Evolutionary conservation across 2,113 vertebrate genomes (phyloP).

Genomic region (Grammomys surdaster): DNA sequence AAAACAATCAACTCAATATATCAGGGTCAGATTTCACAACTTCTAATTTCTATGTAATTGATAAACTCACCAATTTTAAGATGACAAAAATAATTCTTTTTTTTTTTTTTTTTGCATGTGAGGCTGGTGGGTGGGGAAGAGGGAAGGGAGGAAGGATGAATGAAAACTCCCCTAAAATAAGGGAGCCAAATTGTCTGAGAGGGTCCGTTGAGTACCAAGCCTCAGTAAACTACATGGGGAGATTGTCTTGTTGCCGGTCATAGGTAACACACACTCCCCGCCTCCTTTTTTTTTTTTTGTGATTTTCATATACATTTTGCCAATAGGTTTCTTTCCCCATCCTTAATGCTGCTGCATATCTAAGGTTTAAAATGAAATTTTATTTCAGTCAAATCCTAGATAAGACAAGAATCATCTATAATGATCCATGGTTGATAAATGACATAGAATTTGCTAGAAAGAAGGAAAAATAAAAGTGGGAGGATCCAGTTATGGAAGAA

Average conservation of each 20-base stretch:
- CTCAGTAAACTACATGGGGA: background rate
- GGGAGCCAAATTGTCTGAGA: background rate
- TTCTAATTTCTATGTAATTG: constrained; percentile 50
- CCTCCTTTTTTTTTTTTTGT: background rate
- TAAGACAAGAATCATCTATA: background rate
- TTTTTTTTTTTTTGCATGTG: background rate
- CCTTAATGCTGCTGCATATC: background rate
- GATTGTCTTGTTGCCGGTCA: background rate
- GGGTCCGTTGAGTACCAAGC: background rate
- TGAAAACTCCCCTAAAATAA: background rate
- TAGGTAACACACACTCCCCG: background rate
- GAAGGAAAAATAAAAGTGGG: background rate
- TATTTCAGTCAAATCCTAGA: constrained; percentile 3
- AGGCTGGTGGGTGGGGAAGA: background rate
- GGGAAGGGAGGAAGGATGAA: background rate
- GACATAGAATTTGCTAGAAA: background rate
- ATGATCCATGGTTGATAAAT: background rate
- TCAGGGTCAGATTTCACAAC: constrained; percentile 48
- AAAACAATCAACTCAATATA: constrained; percentile 52
- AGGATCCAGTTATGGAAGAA: background rate
- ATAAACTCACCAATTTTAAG: constrained; percentile 55
- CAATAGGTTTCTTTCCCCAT: background rate
- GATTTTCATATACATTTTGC: background rate
- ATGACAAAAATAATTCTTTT: background rate
- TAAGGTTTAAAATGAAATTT: background rate